Percentiles rank a stretch among this genome's conserved stretches.
Evolutionary conservation across 1,140 invertebrate species (phyloP).

Genomic region (Olivierus martensii): DNA sequence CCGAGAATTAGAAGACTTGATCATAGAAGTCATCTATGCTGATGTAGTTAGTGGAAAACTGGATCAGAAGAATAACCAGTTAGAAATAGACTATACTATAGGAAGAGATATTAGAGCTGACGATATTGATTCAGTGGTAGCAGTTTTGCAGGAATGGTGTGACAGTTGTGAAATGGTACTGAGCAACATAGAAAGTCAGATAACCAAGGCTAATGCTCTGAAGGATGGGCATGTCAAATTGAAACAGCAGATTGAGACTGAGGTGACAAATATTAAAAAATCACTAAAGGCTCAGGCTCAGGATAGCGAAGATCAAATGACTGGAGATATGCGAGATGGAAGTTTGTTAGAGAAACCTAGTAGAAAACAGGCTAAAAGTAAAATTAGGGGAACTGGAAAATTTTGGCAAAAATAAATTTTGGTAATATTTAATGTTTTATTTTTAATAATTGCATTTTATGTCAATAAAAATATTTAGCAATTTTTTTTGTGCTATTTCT

Average conservation of each 20-base stretch:
- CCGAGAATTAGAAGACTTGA: conserved; percentile 86
- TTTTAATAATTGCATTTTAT: too few relatives aligned
- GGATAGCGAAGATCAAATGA: conserved; percentile 42
- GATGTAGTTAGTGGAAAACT: conserved; percentile 94
- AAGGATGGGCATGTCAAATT: conserved; percentile 66
- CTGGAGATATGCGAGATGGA: conserved; percentile 37
- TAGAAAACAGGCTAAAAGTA: conserved; percentile 31
- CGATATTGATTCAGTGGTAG: conserved; percentile 57
- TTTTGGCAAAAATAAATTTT: too few relatives aligned
- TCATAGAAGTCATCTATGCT: conserved; percentile 94
- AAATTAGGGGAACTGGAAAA: too few relatives aligned
- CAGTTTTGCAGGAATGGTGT: conserved; percentile 77
- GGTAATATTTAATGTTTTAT: too few relatives aligned
- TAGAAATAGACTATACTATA: conserved; percentile 88
- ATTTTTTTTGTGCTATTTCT: too few relatives aligned
- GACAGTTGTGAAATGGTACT: conserved; percentile 79
- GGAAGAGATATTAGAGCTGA: conserved; percentile 71
- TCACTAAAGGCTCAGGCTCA: conserved; percentile 58
- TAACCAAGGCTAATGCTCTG: conserved; percentile 65
- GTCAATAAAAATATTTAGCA: too few relatives aligned
- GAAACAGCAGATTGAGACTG: conserved; percentile 67
- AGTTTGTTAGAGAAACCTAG: conserved; percentile 33
- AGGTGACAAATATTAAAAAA: conserved; percentile 71
- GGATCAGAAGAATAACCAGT: conserved; percentile 81
- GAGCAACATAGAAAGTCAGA: conserved; percentile 75